Percentiles rank a stretch among this genome's conserved stretches.
phyloP scores from a whole-genome alignment of 2,888 invertebrate genomes.

The Cephus spinipes region DNA sequence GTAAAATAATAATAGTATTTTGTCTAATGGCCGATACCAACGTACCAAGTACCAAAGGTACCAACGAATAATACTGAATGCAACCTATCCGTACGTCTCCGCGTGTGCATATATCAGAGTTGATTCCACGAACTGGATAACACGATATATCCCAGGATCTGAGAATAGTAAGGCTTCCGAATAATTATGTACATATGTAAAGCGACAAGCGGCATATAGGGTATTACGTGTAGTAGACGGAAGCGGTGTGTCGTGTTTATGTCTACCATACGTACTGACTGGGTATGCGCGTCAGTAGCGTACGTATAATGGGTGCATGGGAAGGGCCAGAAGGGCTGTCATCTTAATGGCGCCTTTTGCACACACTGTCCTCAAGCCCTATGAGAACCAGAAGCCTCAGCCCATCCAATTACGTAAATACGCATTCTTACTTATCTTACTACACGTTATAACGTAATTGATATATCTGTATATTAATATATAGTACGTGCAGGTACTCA shows the following conservation, averaged over 20 bases:
- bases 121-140: slow-evolving; percentile 41
- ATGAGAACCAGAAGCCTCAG: slow-evolving; percentile 45
- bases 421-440: slow-evolving; percentile 30
- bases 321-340: slow-evolving; percentile 20
- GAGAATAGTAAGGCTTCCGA: slow-evolving; percentile 43
- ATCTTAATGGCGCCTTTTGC: slow-evolving; percentile 37
- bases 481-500: too few relatives aligned
- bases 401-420: slow-evolving; percentile 48
- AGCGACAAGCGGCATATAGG: neutral
- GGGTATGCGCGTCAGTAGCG: neutral
- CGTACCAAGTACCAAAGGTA: too few relatives aligned
- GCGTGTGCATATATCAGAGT: slow-evolving; percentile 7
- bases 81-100: too few relatives aligned
- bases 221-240: too few relatives aligned
- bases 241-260: too few relatives aligned
- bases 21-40: too few relatives aligned
- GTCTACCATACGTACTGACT: too few relatives aligned
- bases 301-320: neutral
- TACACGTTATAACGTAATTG: neutral
- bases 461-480: too few relatives aligned
- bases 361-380: slow-evolving; percentile 40
- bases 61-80: too few relatives aligned
- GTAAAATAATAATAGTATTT: too few relatives aligned
- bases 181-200: slow-evolving; percentile 42
- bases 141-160: slow-evolving; percentile 35